Evolutionary conservation across 2,888 invertebrate genomes (phyloP).

Genomic region (Rhyacophila evoluta): DNA sequence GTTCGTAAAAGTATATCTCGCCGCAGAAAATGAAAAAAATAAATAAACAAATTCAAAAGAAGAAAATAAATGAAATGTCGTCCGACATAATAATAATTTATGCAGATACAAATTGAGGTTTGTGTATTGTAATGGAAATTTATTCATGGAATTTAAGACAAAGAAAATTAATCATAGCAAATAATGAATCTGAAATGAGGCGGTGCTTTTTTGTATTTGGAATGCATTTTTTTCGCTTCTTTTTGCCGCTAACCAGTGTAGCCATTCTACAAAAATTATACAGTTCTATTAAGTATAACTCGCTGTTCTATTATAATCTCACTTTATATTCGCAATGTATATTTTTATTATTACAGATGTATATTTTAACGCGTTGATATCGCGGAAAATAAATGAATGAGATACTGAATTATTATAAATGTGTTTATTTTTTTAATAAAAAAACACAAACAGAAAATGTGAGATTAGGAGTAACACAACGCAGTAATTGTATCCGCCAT

Average conservation of each 20-base stretch:
- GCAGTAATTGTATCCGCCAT: no score
- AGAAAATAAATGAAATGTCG: neutral
- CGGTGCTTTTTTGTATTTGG: neutral
- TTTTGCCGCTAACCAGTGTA: neutral
- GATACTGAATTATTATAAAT: no score
- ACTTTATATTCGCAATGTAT: no score
- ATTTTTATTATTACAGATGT: no score
- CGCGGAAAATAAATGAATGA: no score
- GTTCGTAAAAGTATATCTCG: neutral
- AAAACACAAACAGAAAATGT: no score
- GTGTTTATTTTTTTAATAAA: no score
- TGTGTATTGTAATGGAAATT: neutral
- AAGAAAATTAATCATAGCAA: slow-evolving; percentile 22
- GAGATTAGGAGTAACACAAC: no score
- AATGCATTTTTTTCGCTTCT: neutral
- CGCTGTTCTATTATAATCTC: no score
- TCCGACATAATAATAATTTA: neutral
- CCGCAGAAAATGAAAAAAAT: neutral
- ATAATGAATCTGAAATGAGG: slow-evolving; percentile 11
- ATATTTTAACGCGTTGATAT: no score
- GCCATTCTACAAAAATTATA: neutral
- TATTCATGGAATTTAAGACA: slow-evolving; percentile 18
- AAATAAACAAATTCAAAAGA: neutral
- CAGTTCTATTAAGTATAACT: no score
- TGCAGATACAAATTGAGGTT: slow-evolving; percentile 1